These are phyloP conservation scores for Orgyia antiqua DNA, from an alignment of 2,888 invertebrate species.

Conservation along the genomic window DNA sequence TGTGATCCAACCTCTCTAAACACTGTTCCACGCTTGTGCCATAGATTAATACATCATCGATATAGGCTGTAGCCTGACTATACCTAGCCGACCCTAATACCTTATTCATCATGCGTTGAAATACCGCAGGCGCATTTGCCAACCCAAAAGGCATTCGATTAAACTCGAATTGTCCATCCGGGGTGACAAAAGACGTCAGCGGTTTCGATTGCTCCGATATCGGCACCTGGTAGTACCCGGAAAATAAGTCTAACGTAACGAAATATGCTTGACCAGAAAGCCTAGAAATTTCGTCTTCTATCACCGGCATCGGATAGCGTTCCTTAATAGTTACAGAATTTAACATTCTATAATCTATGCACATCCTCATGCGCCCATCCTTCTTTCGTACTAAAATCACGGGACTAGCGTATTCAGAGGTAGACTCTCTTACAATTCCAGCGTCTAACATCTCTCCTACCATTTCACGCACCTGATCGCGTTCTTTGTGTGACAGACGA, in stretches of 20 bases:
- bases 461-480: background rate
- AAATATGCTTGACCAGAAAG: background rate
- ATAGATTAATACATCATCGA: constrained; percentile 5
- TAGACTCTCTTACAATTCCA: constrained; percentile 1
- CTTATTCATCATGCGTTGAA: no score
- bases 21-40: background rate
- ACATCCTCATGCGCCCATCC: background rate
- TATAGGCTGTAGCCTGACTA: constrained; percentile 2
- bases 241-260: background rate
- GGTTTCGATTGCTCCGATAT: background rate
- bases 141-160: constrained; percentile 3
- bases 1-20: background rate
- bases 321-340: constrained; percentile 1
- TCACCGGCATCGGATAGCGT: background rate
- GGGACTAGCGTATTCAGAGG: constrained; percentile 2
- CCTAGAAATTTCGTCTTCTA: constrained; percentile 1
- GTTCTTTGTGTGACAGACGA: constrained; percentile 2
- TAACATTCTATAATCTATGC: constrained; percentile 1
- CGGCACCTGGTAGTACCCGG: constrained; percentile 2
- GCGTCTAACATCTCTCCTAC: background rate
- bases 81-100: no score
- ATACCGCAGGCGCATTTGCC: constrained; percentile 1
- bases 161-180: constrained; percentile 2
- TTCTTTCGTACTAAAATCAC: constrained; percentile 2
- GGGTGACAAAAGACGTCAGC: constrained; percentile 1